A percentile compares a stretch with the other conserved stretches of the same genome.
phyloP scores from a whole-genome alignment of 1,140 invertebrate genomes.

The Lepidurus couesii region DNA sequence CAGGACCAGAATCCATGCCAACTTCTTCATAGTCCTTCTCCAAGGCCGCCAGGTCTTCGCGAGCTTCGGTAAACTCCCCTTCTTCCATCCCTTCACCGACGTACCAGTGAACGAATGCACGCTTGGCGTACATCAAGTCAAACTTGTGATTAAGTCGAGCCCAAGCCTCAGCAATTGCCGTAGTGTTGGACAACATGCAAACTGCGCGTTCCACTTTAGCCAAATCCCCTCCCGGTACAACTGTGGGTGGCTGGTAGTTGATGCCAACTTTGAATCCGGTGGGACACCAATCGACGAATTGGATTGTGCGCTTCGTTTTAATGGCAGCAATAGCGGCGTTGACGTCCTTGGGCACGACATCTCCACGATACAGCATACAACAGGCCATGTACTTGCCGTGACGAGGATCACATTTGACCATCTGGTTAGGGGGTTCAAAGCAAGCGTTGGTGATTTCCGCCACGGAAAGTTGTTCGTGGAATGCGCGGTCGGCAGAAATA shows the following conservation, averaged over 20 bases:
- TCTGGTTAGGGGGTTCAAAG: too few species aligned
- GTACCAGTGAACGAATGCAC: slow-evolving; percentile 67
- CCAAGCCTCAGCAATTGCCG: slow-evolving; percentile 74
- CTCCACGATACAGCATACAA: slow-evolving; percentile 73
- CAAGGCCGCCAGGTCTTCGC: slow-evolving; percentile 55
- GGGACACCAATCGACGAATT: slow-evolving; percentile 77
- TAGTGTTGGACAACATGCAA: slow-evolving; percentile 43
- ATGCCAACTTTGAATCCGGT: slow-evolving; percentile 46
- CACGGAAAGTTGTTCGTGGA: slow-evolving; percentile 65
- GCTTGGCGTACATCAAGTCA: slow-evolving; percentile 68
- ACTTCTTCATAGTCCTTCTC: slow-evolving; percentile 74
- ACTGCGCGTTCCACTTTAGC: slow-evolving; percentile 63
- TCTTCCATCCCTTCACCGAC: slow-evolving; percentile 47
- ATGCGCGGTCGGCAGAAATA: slow-evolving; percentile 59
- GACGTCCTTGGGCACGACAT: slow-evolving; percentile 76
- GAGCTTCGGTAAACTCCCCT: slow-evolving; percentile 75
- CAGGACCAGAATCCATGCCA: slow-evolving; percentile 55
- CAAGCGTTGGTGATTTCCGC: slow-evolving; percentile 49
- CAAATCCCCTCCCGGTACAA: slow-evolving; percentile 66
- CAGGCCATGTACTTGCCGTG: slow-evolving; percentile 59
- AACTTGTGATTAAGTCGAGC: slow-evolving; percentile 73
- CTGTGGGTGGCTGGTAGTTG: slow-evolving; percentile 75
- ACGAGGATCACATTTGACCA: too few species aligned
- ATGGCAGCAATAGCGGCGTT: slow-evolving; percentile 80
- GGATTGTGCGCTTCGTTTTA: slow-evolving; percentile 71